Conservation (phyloP, 2,113 vertebrate genomes). For the Proteles cristata region DNA sequence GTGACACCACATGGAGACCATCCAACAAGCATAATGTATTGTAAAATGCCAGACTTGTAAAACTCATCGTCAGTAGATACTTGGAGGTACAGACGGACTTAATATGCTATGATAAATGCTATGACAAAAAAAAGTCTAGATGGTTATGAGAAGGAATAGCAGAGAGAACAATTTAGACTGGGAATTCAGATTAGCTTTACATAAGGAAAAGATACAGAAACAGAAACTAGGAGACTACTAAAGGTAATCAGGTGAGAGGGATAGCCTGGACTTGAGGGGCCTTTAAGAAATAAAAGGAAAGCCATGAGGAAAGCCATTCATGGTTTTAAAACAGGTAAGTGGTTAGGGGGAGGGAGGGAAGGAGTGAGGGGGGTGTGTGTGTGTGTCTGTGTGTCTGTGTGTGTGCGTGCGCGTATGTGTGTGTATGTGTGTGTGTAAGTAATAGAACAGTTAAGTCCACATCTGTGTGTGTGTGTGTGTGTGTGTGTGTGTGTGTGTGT, state of each 20-base stretch:
- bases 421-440: too few species aligned
- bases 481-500: too few species aligned
- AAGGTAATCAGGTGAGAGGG: background rate
- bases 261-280: background rate
- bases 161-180: constrained; percentile 27
- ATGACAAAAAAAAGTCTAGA: background rate
- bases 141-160: background rate
- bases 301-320: background rate
- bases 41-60: background rate
- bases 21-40: background rate
- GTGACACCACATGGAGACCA: background rate
- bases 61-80: background rate
- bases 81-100: background rate
- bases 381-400: too few species aligned
- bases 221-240: background rate
- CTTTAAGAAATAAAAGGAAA: background rate
- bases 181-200: background rate
- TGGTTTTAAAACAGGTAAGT: constrained; percentile 5
- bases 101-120: background rate
- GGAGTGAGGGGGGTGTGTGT: too few species aligned
- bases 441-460: too few species aligned
- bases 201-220: constrained; percentile 7
- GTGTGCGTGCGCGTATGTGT: too few species aligned
- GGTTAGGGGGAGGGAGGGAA: background rate
- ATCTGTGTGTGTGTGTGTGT: too few species aligned